Percentiles rank a stretch among this genome's conserved stretches.
These are phyloP conservation scores for Siniperca chuatsi DNA, from an alignment of 2,113 vertebrate species.

Conservation along the genomic window DNA sequence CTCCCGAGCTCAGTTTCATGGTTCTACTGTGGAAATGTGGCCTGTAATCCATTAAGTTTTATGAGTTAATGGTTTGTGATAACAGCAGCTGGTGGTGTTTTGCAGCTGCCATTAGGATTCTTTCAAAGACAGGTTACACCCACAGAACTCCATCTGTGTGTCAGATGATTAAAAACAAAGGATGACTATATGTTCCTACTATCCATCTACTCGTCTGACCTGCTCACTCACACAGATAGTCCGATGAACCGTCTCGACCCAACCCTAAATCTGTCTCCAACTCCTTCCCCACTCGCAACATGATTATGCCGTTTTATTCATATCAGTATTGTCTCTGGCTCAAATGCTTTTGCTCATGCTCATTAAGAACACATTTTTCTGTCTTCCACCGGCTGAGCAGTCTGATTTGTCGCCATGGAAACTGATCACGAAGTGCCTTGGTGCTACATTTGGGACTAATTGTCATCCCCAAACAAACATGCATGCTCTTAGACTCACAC, in stretches of 20 bases:
- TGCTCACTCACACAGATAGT: conserved; percentile 27
- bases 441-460: conserved; percentile 66
- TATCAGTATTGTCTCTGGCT: conserved; percentile 45
- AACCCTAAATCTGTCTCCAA: conserved; percentile 28
- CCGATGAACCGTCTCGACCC: conserved; percentile 46
- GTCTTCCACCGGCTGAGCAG: conserved; percentile 53
- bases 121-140: conserved; percentile 55
- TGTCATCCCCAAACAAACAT: conserved; percentile 62
- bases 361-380: conserved; percentile 45
- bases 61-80: conserved; percentile 59
- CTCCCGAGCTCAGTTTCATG: conserved; percentile 12
- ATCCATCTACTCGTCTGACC: conserved; percentile 23
- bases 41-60: conserved; percentile 19
- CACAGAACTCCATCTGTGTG: conserved; percentile 53
- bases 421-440: conserved; percentile 63
- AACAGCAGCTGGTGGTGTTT: conserved; percentile 59
- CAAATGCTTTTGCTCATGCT: conserved; percentile 43
- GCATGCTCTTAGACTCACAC: conserved; percentile 30
- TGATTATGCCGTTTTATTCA: conserved; percentile 50
- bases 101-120: conserved; percentile 41
- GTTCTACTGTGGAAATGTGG: conserved; percentile 16
- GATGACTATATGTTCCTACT: conserved; percentile 37
- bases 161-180: conserved; percentile 50
- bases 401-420: conserved; percentile 77
- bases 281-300: conserved; percentile 16